Evolutionary conservation across 1,140 invertebrate species (phyloP), one percentile per base, ranked within the genome.

Genomic region (Streblospio benedicti): DNA sequence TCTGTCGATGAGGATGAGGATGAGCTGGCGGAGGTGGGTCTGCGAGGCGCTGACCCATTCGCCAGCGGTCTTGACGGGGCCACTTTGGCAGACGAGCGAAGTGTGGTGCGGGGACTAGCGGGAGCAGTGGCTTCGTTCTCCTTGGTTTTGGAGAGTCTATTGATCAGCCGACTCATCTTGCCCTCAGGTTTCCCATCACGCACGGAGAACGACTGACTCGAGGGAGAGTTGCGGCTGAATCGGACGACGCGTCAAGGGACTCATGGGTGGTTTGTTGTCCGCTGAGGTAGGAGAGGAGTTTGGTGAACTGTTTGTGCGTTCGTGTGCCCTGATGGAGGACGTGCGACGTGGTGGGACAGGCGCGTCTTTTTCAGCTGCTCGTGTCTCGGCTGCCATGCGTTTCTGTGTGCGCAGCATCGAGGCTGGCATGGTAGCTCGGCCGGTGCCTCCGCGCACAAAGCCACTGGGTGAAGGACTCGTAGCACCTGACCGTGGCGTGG

Each of bases 391-490:
- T 5, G 59, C 59, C 27, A n/a, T 41, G 4, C 41, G 47, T 49
- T 62, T 62, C 27, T 62, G 47, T 14, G 45, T 16, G 31, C 28
- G 41, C 9, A 62, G 30, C 18, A 62, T 49, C 16, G 53, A 44
- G 2, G 60, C 44, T 9, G 60, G 60, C 54, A 62, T 44, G 12
- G 60, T 62, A 12, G 53, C 27, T n/a, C 60, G 23, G 5, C 28
- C 43, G 5, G 6, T 27, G 2, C 44, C 41, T 2, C 45, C 55
- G 16, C 60, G 54, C 27, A 62, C 47, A 33, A 62, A 62, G 2
- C 45, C 5, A 18, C 50, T 41, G n/a, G 3, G 16, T n/a, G 52
- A 23, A n/a, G 53, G 53, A 20, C 12, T 25, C 51, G 38, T n/a
- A 38, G 9, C 35, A n/a, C 35, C 35, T n/a, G n/a, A n/a, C 35